Conservation (phyloP, 1,140 invertebrate genomes). For the Hypsibius dujardini region DNA sequence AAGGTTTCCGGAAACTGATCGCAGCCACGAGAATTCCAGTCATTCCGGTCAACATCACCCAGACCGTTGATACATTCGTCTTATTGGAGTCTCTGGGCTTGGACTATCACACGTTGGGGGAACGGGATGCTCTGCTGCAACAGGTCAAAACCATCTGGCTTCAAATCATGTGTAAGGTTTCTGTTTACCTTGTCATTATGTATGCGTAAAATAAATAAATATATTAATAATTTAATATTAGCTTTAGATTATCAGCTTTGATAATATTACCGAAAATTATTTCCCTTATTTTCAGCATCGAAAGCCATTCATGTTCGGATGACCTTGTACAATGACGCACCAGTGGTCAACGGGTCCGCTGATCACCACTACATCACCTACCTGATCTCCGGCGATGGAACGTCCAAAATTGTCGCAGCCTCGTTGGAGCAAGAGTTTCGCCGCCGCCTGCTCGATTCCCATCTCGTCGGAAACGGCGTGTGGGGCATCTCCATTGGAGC, state of each 20-base stretch:
- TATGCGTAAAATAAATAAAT: background rate
- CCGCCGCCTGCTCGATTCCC: background rate
- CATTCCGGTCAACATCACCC: background rate
- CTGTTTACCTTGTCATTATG: background rate
- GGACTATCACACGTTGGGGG: background rate
- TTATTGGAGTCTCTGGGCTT: background rate
- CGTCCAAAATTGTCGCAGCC: background rate
- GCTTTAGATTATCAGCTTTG: background rate
- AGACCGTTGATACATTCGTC: background rate
- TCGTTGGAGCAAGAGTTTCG: background rate
- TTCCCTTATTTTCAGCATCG: background rate
- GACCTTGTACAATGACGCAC: background rate
- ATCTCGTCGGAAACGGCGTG: background rate
- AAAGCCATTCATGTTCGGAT: background rate
- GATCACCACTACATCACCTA: background rate
- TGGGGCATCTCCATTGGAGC: background rate
- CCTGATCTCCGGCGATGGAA: background rate
- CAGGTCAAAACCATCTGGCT: background rate
- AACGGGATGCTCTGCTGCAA: background rate
- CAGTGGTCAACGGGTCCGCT: background rate
- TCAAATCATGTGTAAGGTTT: background rate
- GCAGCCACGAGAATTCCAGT: background rate
- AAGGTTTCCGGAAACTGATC: background rate
- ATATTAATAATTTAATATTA: background rate
- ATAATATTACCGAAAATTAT: background rate